Conservation (phyloP, 1,140 invertebrate species). For the Babylonia areolata region DNA sequence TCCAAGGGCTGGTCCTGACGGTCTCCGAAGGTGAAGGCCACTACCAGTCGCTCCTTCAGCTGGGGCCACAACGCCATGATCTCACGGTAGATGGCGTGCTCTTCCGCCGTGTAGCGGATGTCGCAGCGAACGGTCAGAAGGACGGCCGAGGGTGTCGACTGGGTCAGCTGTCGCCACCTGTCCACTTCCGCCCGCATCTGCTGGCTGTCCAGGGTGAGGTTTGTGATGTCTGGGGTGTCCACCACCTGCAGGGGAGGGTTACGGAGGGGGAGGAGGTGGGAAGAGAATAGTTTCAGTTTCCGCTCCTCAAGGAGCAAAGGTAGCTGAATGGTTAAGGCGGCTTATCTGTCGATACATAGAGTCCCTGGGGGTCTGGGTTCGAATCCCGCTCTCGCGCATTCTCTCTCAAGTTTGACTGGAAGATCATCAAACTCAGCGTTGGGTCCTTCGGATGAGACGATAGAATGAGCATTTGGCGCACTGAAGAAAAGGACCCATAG, state of each 20-base stretch:
- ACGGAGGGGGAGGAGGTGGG: no score
- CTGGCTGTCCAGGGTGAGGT: background rate
- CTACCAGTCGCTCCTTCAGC: background rate
- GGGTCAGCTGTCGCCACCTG: background rate
- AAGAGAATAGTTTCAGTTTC: no score
- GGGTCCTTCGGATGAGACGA: no score
- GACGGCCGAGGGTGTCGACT: background rate
- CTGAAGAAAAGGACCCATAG: no score
- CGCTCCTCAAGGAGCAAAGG: no score
- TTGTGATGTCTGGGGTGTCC: background rate
- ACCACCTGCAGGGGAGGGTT: background rate
- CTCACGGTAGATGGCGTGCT: conserved; percentile 28
- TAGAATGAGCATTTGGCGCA: no score
- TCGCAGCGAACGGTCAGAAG: conserved; percentile 20
- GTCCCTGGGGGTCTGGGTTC: no score
- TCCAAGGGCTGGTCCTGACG: conserved; percentile 1
- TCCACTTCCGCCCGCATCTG: background rate
- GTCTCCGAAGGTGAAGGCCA: conserved; percentile 30
- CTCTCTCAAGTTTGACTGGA: no score
- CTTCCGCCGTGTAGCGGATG: conserved; percentile 27
- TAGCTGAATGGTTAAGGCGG: no score
- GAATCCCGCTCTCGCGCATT: no score
- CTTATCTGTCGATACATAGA: no score
- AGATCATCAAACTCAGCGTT: no score
- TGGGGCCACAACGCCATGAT: background rate